phyloP scores from a whole-genome alignment of 2,797 vertebrate species.

The Xenopus petersii region DNA sequence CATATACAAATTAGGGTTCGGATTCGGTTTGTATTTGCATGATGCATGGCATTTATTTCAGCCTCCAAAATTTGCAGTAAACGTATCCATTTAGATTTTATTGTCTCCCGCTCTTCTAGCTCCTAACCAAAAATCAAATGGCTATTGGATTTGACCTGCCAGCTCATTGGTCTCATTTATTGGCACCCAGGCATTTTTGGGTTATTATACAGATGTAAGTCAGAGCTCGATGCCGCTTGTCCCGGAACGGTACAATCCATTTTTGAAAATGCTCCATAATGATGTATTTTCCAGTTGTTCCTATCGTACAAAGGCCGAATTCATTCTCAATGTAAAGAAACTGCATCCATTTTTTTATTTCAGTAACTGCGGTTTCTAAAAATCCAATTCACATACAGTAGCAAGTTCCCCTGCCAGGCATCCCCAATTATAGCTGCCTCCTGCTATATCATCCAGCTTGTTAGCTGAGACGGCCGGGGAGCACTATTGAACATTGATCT shows the following conservation, averaged over 20 bases:
- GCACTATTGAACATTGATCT: conserved; percentile 44
- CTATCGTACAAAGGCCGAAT: neutral
- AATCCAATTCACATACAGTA: conserved; percentile 19
- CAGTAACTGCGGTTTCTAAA: conserved; percentile 11
- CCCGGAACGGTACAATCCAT: neutral
- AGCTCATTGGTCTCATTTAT: neutral
- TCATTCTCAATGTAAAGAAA: conserved; percentile 2
- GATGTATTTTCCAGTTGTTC: conserved; percentile 6
- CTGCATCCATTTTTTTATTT: conserved; percentile 9
- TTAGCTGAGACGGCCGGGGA: conserved; percentile 41
- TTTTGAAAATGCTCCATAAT: conserved; percentile 3
- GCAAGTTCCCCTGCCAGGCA: conserved; percentile 29
- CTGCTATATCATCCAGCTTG: conserved; percentile 45
- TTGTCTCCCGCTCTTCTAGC: too few relatives aligned
- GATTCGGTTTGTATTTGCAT: too few relatives aligned
- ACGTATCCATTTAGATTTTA: too few relatives aligned
- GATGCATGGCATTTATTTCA: too few relatives aligned
- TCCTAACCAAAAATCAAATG: too few relatives aligned
- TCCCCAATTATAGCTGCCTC: conserved; percentile 49
- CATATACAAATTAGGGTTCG: too few relatives aligned
- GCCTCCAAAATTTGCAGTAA: too few relatives aligned
- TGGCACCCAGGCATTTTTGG: neutral
- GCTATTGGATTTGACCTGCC: neutral
- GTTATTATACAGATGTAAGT: neutral
- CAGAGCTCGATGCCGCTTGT: neutral